These are phyloP conservation scores for Tenualosa ilisha DNA, from an alignment of 2,797 vertebrate genomes.

Conservation along the genomic window DNA sequence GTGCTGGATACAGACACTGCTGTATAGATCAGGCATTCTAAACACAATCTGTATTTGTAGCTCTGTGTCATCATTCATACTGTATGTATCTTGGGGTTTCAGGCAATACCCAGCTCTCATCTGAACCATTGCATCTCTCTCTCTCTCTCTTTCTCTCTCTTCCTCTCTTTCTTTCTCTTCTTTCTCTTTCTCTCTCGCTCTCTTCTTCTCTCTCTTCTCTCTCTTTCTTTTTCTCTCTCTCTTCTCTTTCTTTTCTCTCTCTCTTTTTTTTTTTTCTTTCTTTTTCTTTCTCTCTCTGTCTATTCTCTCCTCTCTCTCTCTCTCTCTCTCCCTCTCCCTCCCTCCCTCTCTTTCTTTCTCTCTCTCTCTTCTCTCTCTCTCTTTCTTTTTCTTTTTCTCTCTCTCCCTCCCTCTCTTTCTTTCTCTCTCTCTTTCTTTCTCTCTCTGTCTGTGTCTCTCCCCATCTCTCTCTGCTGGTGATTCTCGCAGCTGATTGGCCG, in stretches of 20 bases:
- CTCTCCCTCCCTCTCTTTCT: neutral
- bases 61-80: too few species aligned
- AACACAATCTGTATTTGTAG: too few species aligned
- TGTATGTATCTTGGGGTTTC: too few species aligned
- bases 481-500: conserved; percentile 86
- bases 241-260: neutral
- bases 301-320: neutral
- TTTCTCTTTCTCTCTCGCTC: neutral
- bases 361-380: neutral
- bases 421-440: neutral
- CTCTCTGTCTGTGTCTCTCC: neutral
- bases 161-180: too few species aligned
- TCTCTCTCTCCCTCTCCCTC: neutral
- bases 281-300: neutral
- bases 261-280: too few species aligned
- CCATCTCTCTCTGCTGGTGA: neutral
- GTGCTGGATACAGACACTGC: too few species aligned
- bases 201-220: neutral
- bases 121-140: neutral
- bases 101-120: too few species aligned
- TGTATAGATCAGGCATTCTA: too few species aligned
- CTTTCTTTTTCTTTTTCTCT: neutral
- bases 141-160: neutral
- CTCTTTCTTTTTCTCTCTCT: too few species aligned
- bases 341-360: neutral